Percentiles rank a stretch among this genome's conserved stretches.
Conservation (phyloP, 1,140 invertebrate genomes). For the Acromyrmex echinatior region DNA sequence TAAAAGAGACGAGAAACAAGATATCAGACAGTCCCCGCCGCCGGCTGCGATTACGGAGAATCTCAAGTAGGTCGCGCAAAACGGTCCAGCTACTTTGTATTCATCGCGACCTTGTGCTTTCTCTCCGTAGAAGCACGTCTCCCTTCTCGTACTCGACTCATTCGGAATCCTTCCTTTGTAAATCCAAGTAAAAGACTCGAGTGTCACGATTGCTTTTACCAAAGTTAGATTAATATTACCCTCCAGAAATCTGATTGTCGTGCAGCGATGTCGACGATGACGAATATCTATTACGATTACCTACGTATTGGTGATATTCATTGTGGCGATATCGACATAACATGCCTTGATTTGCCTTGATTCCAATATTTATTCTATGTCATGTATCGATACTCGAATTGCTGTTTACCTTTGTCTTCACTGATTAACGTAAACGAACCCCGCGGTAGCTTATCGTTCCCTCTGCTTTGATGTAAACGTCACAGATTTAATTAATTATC, state of each 20-base stretch:
- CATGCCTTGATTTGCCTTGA: not conserved
- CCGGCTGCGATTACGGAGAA: conserved; percentile 44
- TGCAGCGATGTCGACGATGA: not conserved
- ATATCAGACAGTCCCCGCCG: conserved; percentile 41
- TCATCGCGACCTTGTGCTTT: conserved; percentile 61
- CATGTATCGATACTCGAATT: conserved; percentile 2
- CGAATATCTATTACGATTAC: conserved; percentile 1
- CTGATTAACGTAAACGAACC: conserved; percentile 19
- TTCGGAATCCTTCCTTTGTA: conserved; percentile 35
- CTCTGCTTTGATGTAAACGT: conserved; percentile 52
- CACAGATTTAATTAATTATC: conserved; percentile 64
- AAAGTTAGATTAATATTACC: conserved; percentile 47
- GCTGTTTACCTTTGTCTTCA: conserved; percentile 38
- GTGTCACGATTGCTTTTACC: conserved; percentile 25
- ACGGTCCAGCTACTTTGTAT: conserved; percentile 60
- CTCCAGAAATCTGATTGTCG: conserved; percentile 14
- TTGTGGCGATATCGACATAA: not conserved
- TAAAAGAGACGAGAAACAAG: conserved; percentile 51
- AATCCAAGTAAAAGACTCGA: conserved; percentile 57
- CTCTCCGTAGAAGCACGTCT: conserved; percentile 12
- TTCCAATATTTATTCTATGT: conserved; percentile 16
- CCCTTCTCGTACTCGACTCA: not conserved
- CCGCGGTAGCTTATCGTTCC: conserved; percentile 40
- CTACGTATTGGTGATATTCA: not conserved
- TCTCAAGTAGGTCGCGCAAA: conserved; percentile 59